Evolutionary conservation across 2,888 invertebrate species (phyloP).

Genomic region (Hedya salicella): DNA sequence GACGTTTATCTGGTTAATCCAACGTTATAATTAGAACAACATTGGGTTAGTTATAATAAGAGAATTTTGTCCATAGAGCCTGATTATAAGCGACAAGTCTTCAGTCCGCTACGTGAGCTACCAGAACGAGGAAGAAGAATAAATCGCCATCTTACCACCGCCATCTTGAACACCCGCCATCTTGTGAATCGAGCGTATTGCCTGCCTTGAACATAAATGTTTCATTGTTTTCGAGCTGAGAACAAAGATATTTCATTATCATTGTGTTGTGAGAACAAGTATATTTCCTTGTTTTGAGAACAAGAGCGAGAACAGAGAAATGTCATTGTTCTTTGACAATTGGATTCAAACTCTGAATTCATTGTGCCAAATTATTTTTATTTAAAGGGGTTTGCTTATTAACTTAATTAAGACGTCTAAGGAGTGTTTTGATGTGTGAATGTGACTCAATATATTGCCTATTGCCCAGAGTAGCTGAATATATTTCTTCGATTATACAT

Average conservation of each 20-base stretch:
- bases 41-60: too few relatives aligned
- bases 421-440: slow-evolving; percentile 46
- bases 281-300: slow-evolving; percentile 46
- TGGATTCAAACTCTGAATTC: slow-evolving; percentile 43
- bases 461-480: slow-evolving; percentile 58
- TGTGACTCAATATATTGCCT: slow-evolving; percentile 46
- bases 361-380: slow-evolving; percentile 33
- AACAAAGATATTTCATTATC: slow-evolving; percentile 7
- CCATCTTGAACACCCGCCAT: slow-evolving; percentile 60
- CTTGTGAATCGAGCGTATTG: slow-evolving; percentile 50
- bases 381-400: slow-evolving; percentile 35
- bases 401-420: slow-evolving; percentile 45
- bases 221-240: slow-evolving; percentile 42
- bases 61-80: slow-evolving; percentile 87
- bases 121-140: slow-evolving; percentile 95
- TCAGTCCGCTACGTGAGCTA: slow-evolving; percentile 98
- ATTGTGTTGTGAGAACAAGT: too few relatives aligned
- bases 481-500: slow-evolving; percentile 52
- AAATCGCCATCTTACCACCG: slow-evolving; percentile 50
- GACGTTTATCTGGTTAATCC: too few relatives aligned
- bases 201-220: slow-evolving; percentile 51
- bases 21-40: too few relatives aligned
- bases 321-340: background rate
- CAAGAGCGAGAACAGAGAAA: slow-evolving; percentile 12
- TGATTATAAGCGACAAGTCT: slow-evolving; percentile 95